Evolutionary conservation across 2,888 invertebrate genomes (phyloP).

Genomic region (Hetaerina titia): DNA sequence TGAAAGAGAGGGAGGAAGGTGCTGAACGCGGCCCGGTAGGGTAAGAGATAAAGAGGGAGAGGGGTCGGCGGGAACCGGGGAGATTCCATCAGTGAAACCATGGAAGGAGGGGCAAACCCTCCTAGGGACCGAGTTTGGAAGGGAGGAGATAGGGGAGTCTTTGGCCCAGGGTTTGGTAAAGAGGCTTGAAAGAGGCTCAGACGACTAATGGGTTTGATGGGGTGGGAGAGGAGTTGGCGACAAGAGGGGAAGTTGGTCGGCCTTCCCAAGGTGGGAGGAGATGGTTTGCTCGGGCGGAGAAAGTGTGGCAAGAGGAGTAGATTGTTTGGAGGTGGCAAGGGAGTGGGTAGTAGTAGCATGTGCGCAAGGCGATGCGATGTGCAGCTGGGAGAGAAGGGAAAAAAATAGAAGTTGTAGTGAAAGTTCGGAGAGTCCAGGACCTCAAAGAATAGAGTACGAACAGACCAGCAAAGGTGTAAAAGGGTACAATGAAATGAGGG

Average conservation of each 20-base stretch:
- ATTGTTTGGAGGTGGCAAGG: background rate
- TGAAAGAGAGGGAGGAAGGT: background rate
- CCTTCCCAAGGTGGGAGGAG: background rate
- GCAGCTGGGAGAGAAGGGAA: background rate
- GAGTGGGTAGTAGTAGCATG: background rate
- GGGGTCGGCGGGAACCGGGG: background rate
- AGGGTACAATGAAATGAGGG: too few species aligned
- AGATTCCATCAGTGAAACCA: background rate
- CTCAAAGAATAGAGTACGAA: background rate
- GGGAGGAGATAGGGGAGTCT: background rate
- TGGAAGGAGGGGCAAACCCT: background rate
- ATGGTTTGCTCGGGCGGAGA: background rate
- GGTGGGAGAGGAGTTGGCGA: background rate
- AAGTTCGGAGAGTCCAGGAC: background rate
- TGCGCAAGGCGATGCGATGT: background rate
- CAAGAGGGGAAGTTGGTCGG: too few species aligned
- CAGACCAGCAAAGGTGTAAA: too few species aligned
- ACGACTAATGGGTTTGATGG: background rate
- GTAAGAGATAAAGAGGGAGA: background rate
- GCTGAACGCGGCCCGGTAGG: too few species aligned
- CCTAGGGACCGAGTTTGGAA: background rate
- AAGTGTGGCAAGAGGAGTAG: background rate
- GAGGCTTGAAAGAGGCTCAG: background rate
- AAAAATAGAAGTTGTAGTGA: background rate
- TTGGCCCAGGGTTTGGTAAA: background rate